Evolutionary conservation across 1,140 invertebrate genomes (phyloP).

Genomic region (Chrysopa pallens): DNA sequence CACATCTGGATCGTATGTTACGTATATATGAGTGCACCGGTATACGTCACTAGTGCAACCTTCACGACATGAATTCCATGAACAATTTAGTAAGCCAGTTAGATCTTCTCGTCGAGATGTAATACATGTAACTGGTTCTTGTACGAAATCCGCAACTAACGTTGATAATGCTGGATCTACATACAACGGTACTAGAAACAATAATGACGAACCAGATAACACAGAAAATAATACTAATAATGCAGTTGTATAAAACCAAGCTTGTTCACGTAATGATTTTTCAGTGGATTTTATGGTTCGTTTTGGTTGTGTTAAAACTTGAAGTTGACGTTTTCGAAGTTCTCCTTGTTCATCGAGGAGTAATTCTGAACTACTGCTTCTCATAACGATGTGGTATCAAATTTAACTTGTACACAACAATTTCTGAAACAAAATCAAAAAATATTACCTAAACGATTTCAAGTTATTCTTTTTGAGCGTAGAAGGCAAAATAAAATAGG

Average conservation of each 20-base stretch:
- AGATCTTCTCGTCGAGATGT: conserved; percentile 57
- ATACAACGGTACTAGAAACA: conserved; percentile 77
- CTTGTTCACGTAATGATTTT: conserved; percentile 52
- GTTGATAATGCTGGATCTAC: conserved; percentile 81
- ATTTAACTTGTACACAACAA: too few species aligned
- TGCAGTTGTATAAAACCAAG: conserved; percentile 61
- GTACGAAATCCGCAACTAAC: conserved; percentile 63
- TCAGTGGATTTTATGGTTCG: conserved; percentile 31
- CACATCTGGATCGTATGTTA: conserved; percentile 40
- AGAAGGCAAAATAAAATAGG: too few species aligned
- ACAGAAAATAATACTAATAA: conserved; percentile 58
- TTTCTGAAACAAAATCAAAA: too few species aligned
- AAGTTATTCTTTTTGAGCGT: too few species aligned
- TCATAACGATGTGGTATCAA: conserved; percentile 27
- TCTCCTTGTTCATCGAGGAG: conserved; percentile 57
- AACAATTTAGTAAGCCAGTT: conserved; percentile 58
- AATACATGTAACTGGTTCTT: conserved; percentile 56
- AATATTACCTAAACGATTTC: too few species aligned
- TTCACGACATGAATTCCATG: conserved; percentile 71
- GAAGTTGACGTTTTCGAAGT: conserved; percentile 47
- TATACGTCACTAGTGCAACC: conserved; percentile 78
- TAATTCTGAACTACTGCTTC: conserved; percentile 68
- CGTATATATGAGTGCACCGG: conserved; percentile 69
- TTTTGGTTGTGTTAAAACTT: conserved; percentile 38
- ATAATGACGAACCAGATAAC: conserved; percentile 59